Conservation (phyloP, 2,888 invertebrate species). For the Eudemis profundana region DNA sequence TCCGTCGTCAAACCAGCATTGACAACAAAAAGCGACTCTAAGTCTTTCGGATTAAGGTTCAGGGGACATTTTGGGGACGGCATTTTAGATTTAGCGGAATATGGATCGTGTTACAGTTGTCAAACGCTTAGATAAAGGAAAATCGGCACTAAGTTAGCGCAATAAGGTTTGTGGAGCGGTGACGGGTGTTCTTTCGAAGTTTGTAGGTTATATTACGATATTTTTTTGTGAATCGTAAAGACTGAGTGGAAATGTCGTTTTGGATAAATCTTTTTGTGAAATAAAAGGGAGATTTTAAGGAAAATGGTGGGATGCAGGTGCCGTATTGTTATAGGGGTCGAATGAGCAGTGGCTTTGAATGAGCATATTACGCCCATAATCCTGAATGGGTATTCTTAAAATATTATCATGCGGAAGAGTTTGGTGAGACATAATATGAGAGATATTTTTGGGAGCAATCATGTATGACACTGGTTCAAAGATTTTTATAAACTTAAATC, state of each 20-base stretch:
- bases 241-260: conserved; percentile 39
- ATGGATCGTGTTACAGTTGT: conserved; percentile 35
- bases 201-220: conserved; percentile 31
- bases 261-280: conserved; percentile 41
- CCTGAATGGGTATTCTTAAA: conserved; percentile 24
- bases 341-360: conserved; percentile 23
- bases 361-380: conserved; percentile 10
- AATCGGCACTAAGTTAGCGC: conserved; percentile 12
- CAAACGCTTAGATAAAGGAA: conserved; percentile 32
- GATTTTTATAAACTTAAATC: no score
- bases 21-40: conserved; percentile 12
- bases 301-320: conserved; percentile 41
- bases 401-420: conserved; percentile 10
- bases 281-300: conserved; percentile 29
- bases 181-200: neutral
- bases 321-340: conserved; percentile 32
- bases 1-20: conserved; percentile 23
- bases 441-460: neutral
- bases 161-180: conserved; percentile 24
- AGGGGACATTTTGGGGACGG: neutral
- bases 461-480: no score
- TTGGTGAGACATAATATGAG: neutral
- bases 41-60: neutral
- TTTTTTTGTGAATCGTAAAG: conserved; percentile 36
- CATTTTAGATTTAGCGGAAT: conserved; percentile 10